Conservation (phyloP, 2,888 invertebrate genomes). For the Parnassius smintheus region DNA sequence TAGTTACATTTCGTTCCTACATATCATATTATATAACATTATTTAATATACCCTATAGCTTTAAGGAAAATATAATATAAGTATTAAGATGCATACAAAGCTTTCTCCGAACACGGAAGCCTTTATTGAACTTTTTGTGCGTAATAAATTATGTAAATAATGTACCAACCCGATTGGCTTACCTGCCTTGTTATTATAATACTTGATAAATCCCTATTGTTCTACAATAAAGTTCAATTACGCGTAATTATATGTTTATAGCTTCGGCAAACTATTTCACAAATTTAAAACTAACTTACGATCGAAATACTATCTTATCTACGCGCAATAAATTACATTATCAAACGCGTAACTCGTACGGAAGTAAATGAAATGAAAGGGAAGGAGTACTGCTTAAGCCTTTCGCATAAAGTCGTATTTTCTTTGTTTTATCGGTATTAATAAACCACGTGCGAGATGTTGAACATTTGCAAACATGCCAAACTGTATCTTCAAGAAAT, state of each 20-base stretch:
- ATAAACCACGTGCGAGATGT: neutral
- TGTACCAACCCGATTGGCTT: slow-evolving; percentile 1
- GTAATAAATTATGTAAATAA: slow-evolving; percentile 3
- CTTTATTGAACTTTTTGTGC: slow-evolving; percentile 17
- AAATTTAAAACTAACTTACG: neutral
- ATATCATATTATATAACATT: too few relatives aligned
- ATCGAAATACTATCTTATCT: slow-evolving; percentile 5
- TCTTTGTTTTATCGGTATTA: slow-evolving; percentile 1
- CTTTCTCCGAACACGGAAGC: slow-evolving; percentile 4
- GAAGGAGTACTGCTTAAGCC: neutral
- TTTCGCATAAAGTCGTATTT: slow-evolving; percentile 18
- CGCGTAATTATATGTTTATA: neutral
- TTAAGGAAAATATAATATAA: too few relatives aligned
- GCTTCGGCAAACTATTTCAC: neutral
- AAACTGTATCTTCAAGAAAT: neutral
- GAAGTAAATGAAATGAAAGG: slow-evolving; percentile 1
- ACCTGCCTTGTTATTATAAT: slow-evolving; percentile 3
- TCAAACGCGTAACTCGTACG: neutral
- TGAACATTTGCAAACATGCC: neutral
- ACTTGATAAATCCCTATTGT: neutral
- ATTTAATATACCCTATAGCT: too few relatives aligned
- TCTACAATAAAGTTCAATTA: slow-evolving; percentile 1
- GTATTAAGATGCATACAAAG: neutral
- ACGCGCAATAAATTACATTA: slow-evolving; percentile 2
- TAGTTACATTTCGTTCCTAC: too few relatives aligned